These are phyloP conservation scores for Buphagus erythrorhynchus DNA, from an alignment of 2,797 vertebrate genomes.

Conservation along the genomic window DNA sequence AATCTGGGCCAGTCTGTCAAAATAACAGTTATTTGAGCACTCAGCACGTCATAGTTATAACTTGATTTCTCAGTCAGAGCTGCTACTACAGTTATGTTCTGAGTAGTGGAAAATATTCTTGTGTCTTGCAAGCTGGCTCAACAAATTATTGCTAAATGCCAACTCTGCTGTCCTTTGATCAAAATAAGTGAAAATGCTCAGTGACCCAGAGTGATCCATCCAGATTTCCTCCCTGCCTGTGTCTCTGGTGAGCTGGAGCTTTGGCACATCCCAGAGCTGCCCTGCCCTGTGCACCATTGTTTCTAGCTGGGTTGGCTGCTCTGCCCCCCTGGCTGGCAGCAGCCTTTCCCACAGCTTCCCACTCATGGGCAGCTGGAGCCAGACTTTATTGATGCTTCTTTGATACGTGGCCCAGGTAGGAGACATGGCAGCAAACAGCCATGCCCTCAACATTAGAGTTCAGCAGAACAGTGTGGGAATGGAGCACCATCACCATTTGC, in stretches of 20 bases:
- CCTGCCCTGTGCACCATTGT: neutral
- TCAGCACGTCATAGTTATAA: neutral
- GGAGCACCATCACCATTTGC: neutral
- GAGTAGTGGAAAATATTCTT: neutral
- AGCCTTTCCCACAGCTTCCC: neutral
- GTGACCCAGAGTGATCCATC: neutral
- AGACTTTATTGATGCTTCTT: neutral
- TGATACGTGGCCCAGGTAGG: neutral
- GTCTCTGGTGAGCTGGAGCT: neutral
- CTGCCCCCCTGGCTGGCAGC: neutral
- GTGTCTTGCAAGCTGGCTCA: neutral
- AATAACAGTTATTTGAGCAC: neutral
- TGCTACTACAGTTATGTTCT: neutral
- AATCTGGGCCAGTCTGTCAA: conserved; percentile 23
- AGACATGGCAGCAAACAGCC: neutral
- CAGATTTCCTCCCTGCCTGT: neutral
- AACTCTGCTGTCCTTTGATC: neutral
- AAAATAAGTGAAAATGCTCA: neutral
- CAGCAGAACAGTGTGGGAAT: neutral
- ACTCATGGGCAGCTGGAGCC: neutral
- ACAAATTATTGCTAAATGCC: neutral
- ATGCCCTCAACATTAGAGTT: rapidly evolving
- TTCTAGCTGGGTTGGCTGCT: neutral
- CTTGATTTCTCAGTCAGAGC: neutral
- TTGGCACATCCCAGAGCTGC: neutral